Conservation (phyloP, 1,140 invertebrate genomes). For the Caenorhabditis tropicalis region DNA sequence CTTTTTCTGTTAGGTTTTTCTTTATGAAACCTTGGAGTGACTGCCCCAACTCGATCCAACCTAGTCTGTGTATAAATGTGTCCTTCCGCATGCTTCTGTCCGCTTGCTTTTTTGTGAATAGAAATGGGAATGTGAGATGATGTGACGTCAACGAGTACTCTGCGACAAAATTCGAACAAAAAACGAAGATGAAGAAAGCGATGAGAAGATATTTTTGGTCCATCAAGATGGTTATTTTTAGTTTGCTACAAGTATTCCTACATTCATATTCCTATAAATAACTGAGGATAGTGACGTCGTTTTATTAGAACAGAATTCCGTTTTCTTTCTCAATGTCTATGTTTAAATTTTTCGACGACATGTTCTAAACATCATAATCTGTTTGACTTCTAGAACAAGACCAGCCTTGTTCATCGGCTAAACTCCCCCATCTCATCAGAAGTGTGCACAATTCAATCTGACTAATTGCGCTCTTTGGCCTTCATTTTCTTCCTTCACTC, state of each 20-base stretch:
- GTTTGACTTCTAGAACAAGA: too few species aligned
- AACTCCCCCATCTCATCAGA: too few species aligned
- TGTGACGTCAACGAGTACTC: conserved; percentile 16
- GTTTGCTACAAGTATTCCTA: background rate
- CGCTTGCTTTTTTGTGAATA: background rate
- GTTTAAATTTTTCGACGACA: too few species aligned
- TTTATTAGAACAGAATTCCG: background rate
- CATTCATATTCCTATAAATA: background rate
- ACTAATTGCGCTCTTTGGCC: conserved; percentile 4
- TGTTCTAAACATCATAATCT: too few species aligned
- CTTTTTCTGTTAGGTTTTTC: background rate
- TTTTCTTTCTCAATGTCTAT: background rate
- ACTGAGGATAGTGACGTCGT: background rate
- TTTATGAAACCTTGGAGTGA: background rate
- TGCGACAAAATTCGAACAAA: conserved; percentile 15
- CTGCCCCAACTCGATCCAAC: background rate
- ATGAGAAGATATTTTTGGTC: background rate
- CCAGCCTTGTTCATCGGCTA: too few species aligned
- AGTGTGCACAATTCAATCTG: conserved; percentile 3
- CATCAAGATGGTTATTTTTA: background rate
- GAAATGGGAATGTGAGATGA: conserved; percentile 17
- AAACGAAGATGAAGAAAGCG: background rate
- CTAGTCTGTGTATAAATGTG: background rate
- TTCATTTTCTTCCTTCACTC: background rate
- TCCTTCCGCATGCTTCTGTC: background rate